phyloP scores from a whole-genome alignment of 2,888 invertebrate genomes.

The Phortica magna region DNA sequence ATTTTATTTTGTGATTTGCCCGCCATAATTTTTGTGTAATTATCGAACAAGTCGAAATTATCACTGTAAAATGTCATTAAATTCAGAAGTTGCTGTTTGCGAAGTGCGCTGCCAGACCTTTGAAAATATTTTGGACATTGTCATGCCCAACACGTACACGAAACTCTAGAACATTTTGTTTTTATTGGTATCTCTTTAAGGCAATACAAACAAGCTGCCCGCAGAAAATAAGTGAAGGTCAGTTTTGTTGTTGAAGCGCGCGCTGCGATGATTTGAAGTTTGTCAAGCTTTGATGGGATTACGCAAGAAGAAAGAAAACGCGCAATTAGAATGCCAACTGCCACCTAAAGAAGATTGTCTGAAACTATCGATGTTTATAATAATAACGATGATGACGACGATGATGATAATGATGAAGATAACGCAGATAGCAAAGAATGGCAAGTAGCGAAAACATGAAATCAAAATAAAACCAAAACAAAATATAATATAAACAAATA shows the following conservation, averaged over 20 bases:
- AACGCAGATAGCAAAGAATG: neutral
- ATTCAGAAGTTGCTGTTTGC: too few relatives aligned
- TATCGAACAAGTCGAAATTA: too few relatives aligned
- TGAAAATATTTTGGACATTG: neutral
- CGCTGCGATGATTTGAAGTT: conserved; percentile 29
- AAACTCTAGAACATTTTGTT: neutral
- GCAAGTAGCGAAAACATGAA: neutral
- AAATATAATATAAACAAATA: conserved; percentile 17
- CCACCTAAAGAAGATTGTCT: conserved; percentile 36
- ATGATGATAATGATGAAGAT: neutral
- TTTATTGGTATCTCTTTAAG: conserved; percentile 5
- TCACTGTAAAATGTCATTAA: too few relatives aligned
- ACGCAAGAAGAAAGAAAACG: conserved; percentile 8
- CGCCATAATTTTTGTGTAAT: too few relatives aligned
- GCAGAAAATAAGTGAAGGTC: conserved; percentile 41
- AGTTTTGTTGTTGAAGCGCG: conserved; percentile 27
- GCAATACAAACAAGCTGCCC: conserved; percentile 2
- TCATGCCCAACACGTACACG: conserved; percentile 8
- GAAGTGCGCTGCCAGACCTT: neutral
- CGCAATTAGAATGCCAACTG: conserved; percentile 59
- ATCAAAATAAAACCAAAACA: neutral
- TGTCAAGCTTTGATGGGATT: conserved; percentile 19
- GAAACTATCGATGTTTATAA: conserved; percentile 54
- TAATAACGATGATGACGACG: neutral
- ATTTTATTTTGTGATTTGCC: too few relatives aligned